A percentile compares a stretch with the other conserved stretches of the same genome.
These are phyloP conservation scores for Limnodromus scolopaceus DNA, from an alignment of 2,797 vertebrate genomes.

Conservation along the genomic window DNA sequence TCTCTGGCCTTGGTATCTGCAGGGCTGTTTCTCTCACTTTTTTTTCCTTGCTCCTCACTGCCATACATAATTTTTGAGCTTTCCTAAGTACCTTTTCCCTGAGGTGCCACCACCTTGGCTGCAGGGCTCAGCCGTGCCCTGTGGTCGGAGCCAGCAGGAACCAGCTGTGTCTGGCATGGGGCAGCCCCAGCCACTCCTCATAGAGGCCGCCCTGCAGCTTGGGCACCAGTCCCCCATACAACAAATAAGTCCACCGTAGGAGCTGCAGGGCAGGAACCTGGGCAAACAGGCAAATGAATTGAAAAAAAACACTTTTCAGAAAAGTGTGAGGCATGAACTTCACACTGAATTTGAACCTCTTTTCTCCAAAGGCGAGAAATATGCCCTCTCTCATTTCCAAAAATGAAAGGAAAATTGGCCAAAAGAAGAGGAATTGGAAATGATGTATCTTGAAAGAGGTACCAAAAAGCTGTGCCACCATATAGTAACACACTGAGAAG, in stretches of 20 bases:
- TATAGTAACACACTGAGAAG: background rate
- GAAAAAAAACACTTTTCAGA: background rate
- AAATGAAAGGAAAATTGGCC: background rate
- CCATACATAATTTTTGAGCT: background rate
- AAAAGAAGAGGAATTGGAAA: background rate
- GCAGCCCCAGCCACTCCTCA: background rate
- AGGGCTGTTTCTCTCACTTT: background rate
- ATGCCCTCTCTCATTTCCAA: background rate
- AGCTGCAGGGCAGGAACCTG: background rate
- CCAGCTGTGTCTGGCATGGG: fast-evolving
- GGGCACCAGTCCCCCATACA: background rate
- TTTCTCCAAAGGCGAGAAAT: background rate
- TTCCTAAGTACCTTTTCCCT: background rate
- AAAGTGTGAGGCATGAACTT: background rate
- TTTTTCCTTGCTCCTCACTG: background rate
- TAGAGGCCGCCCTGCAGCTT: background rate
- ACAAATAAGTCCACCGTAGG: background rate
- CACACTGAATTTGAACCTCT: background rate
- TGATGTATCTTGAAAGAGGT: background rate
- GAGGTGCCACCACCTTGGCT: fast-evolving
- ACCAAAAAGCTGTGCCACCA: background rate
- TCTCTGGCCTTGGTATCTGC: background rate
- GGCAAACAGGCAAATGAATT: background rate
- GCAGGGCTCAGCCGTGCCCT: fast-evolving
- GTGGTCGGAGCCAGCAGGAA: fast-evolving